These are phyloP conservation scores for Pomacea canaliculata DNA, from an alignment of 2,888 invertebrate genomes.

Conservation along the genomic window DNA sequence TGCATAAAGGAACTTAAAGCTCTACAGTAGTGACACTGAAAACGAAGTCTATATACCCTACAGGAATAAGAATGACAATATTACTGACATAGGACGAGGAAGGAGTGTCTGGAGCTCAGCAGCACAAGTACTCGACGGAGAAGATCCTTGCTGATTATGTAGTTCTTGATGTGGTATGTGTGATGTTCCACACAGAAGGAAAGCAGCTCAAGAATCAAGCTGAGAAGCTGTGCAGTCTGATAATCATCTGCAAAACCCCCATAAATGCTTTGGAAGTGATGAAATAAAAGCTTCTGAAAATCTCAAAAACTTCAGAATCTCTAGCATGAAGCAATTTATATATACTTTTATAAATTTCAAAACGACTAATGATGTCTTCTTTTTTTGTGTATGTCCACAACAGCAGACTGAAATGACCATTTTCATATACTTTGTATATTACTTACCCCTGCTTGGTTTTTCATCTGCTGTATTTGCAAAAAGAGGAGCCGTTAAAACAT, in stretches of 20 bases:
- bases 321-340: not conserved
- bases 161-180: constrained; percentile 98
- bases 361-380: too few species aligned
- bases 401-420: too few species aligned
- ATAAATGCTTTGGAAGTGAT: not conserved
- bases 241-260: constrained; percentile 82
- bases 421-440: too few species aligned
- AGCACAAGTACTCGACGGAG: constrained; percentile 93
- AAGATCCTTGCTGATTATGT: constrained; percentile 96
- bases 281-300: not conserved
- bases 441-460: constrained; percentile 79
- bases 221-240: constrained; percentile 94
- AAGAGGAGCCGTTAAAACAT: constrained; percentile 95
- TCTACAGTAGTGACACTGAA: too few species aligned
- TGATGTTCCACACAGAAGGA: constrained; percentile 99
- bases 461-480: constrained; percentile 92
- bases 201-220: constrained; percentile 93
- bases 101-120: constrained; percentile 97
- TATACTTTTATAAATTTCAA: not conserved
- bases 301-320: not conserved
- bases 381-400: too few species aligned
- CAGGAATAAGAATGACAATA: too few species aligned
- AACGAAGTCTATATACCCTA: too few species aligned
- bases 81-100: constrained; percentile 86
- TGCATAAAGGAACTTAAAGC: too few species aligned